A percentile compares a stretch with the other conserved stretches of the same genome.
These are phyloP conservation scores for Mayetiola destructor DNA, from an alignment of 2,888 invertebrate species.

Conservation along the genomic window DNA sequence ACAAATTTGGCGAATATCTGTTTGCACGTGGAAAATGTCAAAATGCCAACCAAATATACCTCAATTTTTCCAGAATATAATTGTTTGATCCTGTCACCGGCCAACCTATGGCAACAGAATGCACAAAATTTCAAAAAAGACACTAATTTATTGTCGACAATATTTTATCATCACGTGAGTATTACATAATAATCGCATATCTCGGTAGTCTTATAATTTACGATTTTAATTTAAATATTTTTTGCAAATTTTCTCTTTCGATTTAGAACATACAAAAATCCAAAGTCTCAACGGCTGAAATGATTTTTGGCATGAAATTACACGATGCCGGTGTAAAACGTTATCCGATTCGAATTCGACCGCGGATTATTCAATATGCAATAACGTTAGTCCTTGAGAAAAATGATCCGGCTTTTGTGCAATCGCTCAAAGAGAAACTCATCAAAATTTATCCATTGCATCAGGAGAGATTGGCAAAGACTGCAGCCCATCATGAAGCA, in stretches of 20 bases:
- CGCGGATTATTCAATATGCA: slow-evolving; percentile 77
- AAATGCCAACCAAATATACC: slow-evolving; percentile 42
- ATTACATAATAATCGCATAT: background rate
- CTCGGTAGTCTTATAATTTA: background rate
- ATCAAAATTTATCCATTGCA: slow-evolving; percentile 57
- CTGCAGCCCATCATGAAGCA: slow-evolving; percentile 26
- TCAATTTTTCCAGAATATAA: slow-evolving; percentile 76
- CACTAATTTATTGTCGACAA: slow-evolving; percentile 61
- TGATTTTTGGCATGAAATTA: slow-evolving; percentile 83
- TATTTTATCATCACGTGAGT: slow-evolving; percentile 69
- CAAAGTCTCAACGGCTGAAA: slow-evolving; percentile 71
- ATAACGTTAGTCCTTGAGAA: slow-evolving; percentile 73
- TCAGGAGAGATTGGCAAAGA: slow-evolving; percentile 29
- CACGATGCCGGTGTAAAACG: slow-evolving; percentile 81
- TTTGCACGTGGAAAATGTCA: slow-evolving; percentile 69
- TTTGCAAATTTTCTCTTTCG: background rate
- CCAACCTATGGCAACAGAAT: slow-evolving; percentile 85
- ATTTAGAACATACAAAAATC: slow-evolving; percentile 64
- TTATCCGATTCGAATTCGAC: slow-evolving; percentile 69
- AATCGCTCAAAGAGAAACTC: slow-evolving; percentile 56
- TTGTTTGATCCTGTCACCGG: slow-evolving; percentile 82
- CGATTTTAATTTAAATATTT: background rate
- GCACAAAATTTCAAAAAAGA: slow-evolving; percentile 64
- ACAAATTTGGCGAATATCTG: slow-evolving; percentile 67
- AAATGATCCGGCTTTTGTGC: slow-evolving; percentile 62